Base-by-base conservation (phyloP, 2,113 vertebrate genomes). In the Cyanoderma ruficeps region DNA sequence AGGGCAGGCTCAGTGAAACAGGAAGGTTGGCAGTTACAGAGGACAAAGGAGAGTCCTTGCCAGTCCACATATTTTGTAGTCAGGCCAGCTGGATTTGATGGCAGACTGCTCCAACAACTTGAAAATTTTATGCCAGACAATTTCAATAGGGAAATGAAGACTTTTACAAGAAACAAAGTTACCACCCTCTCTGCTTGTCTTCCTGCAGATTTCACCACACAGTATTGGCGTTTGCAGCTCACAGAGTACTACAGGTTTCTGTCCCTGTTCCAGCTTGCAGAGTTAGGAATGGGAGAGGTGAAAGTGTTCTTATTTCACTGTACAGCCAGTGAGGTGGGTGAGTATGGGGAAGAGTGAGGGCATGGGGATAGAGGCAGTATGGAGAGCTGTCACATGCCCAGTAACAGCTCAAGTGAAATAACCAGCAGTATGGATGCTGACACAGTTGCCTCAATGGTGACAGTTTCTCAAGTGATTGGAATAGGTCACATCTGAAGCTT, bases 71-170 rank as follows among this genome's bases (percentile, higher is more conserved):
- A 41, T 52, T 91, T 41, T 82, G 39, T 41, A 82, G 46, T 28
- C 61, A 53, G 52, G n/a, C 61, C 61, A 85, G 53, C 33, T 87
- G 69, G 81, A 90, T 82, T 92, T 78, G 22, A 52, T 20, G 19
- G 14, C 37, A 91, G 28, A 56, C 28, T 42, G 7, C 47, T 63
- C 27, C 5, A 4, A 31, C 10, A 85, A 75, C 23, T 60, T 92
- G 65, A 64, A 93, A 72, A 91, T 30, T 82, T 31, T 27, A 13
- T 69, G 60, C 27, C 49, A 68, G 44, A 50, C 3, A 71, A 60
- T 79, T 87, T 87, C 47, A 78, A 46, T 5, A 27, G 17, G 69
- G 30, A 89, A 83, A 78, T 37, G 7, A 22, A 75, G 42, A 70
- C 24, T 75, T 90, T 63, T 44, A 60, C 10, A n/a, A 71, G 33